Evolutionary conservation across 2,888 invertebrate genomes (phyloP).

Genomic region (Dryomyza anilis): DNA sequence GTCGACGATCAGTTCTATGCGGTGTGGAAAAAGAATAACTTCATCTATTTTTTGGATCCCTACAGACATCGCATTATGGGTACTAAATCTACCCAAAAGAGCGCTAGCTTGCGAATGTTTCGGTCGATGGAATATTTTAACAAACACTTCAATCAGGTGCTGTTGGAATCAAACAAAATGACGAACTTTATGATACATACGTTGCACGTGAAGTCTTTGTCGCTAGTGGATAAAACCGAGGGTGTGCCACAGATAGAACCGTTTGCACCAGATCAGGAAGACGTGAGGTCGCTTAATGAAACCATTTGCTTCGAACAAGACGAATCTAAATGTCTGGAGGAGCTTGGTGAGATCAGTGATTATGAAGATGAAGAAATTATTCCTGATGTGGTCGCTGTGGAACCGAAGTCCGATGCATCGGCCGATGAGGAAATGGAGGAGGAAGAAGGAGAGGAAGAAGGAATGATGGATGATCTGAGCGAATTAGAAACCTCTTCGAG

Average conservation of each 20-base stretch:
- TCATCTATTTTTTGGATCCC: slow-evolving; percentile 56
- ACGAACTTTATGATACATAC: slow-evolving; percentile 49
- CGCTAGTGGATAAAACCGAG: slow-evolving; percentile 22
- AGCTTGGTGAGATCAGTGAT: slow-evolving; percentile 48
- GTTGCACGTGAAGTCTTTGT: slow-evolving; percentile 36
- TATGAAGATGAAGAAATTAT: slow-evolving; percentile 47
- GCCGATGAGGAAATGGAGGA: slow-evolving; percentile 35
- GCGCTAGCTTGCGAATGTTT: slow-evolving; percentile 54
- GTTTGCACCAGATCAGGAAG: slow-evolving; percentile 24
- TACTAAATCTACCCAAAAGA: slow-evolving; percentile 39
- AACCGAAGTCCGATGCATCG: slow-evolving; percentile 31
- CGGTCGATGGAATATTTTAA: slow-evolving; percentile 47
- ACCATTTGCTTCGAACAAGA: slow-evolving; percentile 49
- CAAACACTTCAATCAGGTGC: slow-evolving; percentile 50
- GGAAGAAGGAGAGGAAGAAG: slow-evolving; percentile 36
- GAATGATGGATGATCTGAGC: slow-evolving; percentile 28
- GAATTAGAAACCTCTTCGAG: slow-evolving; percentile 37
- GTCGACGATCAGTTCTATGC: slow-evolving; percentile 54
- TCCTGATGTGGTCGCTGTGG: slow-evolving; percentile 29
- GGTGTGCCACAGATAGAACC: slow-evolving; percentile 25
- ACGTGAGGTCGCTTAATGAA: slow-evolving; percentile 49
- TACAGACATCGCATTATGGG: slow-evolving; percentile 53
- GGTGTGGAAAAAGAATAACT: slow-evolving; percentile 51
- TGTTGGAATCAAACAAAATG: slow-evolving; percentile 52
- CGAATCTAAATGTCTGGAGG: slow-evolving; percentile 46